Percentiles rank a stretch among this genome's conserved stretches.
These are phyloP conservation scores for Pardosa pseudoannulata DNA, from an alignment of 2,888 invertebrate species.

Conservation along the genomic window DNA sequence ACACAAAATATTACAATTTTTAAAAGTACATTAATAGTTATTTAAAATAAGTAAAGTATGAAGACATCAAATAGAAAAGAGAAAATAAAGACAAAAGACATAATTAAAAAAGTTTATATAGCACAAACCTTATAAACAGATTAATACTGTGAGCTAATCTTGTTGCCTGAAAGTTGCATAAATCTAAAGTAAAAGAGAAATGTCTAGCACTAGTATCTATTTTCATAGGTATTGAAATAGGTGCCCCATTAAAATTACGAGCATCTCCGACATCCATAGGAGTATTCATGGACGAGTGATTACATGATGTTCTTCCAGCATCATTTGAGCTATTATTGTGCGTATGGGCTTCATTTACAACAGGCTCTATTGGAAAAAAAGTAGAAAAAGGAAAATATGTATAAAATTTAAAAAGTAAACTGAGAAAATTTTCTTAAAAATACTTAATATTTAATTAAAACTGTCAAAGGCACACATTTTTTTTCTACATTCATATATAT, in stretches of 20 bases:
- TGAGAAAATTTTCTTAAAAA: no score
- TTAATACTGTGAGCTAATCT: constrained; percentile 56
- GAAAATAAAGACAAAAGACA: no score
- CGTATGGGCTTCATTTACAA: not conserved
- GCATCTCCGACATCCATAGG: constrained; percentile 41
- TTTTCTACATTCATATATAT: no score
- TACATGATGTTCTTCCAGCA: constrained; percentile 34
- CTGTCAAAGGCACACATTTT: no score
- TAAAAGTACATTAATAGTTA: no score
- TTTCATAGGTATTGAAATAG: constrained; percentile 48
- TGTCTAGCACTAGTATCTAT: constrained; percentile 43
- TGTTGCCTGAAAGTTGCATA: constrained; percentile 60
- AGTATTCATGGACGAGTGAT: constrained; percentile 55
- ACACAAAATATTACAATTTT: no score
- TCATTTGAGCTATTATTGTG: constrained; percentile 25
- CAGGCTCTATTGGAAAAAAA: no score
- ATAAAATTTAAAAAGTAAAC: not conserved
- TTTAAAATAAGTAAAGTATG: no score
- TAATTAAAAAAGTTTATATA: no score
- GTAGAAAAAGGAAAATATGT: no score
- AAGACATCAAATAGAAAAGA: no score
- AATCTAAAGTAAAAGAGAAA: constrained; percentile 70
- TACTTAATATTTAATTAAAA: no score
- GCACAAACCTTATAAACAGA: constrained; percentile 63
- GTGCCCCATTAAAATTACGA: constrained; percentile 29